A percentile compares a stretch with the other conserved stretches of the same genome.
phyloP scores from a whole-genome alignment of 2,888 invertebrate genomes.

The Sphaeridia pumilis region DNA sequence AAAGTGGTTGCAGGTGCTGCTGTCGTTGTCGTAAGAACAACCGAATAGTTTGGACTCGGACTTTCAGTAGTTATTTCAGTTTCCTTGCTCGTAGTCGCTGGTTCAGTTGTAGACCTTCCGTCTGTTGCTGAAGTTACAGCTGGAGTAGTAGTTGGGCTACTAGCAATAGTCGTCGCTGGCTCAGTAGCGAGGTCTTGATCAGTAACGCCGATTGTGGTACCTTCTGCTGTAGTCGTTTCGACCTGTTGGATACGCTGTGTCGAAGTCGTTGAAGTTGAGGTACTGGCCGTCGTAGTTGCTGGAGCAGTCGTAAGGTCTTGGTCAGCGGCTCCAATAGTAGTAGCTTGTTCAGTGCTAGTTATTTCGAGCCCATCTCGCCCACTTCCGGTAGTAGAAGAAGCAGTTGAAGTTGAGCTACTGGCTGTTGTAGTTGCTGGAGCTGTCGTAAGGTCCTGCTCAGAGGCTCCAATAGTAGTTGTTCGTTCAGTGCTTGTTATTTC shows the following conservation, averaged over 20 bases:
- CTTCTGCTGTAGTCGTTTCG: background rate
- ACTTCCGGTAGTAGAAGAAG: too few relatives aligned
- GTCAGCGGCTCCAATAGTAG: background rate
- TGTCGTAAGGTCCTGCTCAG: too few relatives aligned
- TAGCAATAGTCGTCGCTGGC: constrained; percentile 3
- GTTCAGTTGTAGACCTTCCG: background rate
- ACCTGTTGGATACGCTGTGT: background rate
- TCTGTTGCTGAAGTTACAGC: constrained; percentile 30
- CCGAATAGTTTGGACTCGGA: too few relatives aligned
- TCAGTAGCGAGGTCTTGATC: constrained; percentile 18
- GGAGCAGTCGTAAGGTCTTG: background rate
- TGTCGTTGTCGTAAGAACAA: too few relatives aligned
- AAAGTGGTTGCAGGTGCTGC: background rate
- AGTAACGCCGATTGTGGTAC: too few relatives aligned
- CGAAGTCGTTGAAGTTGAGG: background rate
- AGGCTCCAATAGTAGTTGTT: too few relatives aligned
- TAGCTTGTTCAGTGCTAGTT: background rate
- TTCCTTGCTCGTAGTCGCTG: background rate
- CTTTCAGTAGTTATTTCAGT: too few relatives aligned
- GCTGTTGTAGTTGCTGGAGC: too few relatives aligned
- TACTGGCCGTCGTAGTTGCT: background rate
- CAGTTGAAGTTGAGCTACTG: too few relatives aligned
- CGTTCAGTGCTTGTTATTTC: background rate
- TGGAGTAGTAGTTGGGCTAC: constrained; percentile 5
- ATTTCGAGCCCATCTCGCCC: too few relatives aligned